A percentile compares a stretch with the other conserved stretches of the same genome.
phyloP scores from a whole-genome alignment of 2,888 invertebrate species.

The Dasysyrphus tricinctus region DNA sequence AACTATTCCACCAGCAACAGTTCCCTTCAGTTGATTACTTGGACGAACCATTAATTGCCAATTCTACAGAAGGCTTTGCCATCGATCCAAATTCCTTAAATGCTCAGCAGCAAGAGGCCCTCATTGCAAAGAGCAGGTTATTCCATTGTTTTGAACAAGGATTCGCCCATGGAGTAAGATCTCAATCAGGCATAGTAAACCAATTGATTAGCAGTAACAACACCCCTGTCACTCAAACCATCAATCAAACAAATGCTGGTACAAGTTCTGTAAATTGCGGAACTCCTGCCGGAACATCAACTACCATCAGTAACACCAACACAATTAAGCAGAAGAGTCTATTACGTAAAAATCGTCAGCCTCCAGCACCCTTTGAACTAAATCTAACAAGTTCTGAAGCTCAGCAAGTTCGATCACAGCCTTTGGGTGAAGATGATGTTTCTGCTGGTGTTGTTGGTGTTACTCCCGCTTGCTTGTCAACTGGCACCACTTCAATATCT shows the following conservation, averaged over 20 bases:
- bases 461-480: constrained; percentile 48
- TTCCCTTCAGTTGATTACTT: constrained; percentile 80
- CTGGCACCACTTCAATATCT: constrained; percentile 52
- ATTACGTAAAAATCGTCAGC: constrained; percentile 82
- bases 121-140: constrained; percentile 83
- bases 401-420: constrained; percentile 84
- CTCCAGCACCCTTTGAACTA: constrained; percentile 80
- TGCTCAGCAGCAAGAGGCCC: constrained; percentile 82
- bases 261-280: constrained; percentile 63
- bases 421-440: constrained; percentile 83
- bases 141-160: constrained; percentile 83
- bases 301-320: constrained; percentile 77
- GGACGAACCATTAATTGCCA: constrained; percentile 80
- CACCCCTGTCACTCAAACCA: constrained; percentile 72
- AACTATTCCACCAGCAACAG: constrained; percentile 83
- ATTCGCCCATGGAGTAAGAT: constrained; percentile 77
- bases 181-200: constrained; percentile 76
- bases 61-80: constrained; percentile 80
- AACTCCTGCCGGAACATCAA: constrained; percentile 66
- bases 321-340: constrained; percentile 78
- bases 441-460: constrained; percentile 50
- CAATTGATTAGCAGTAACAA: constrained; percentile 76
- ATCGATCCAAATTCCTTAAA: constrained; percentile 82
- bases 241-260: constrained; percentile 60
- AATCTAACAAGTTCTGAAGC: constrained; percentile 78